These are phyloP conservation scores for Sisyra nigra DNA, from an alignment of 2,888 invertebrate genomes.

Conservation along the genomic window DNA sequence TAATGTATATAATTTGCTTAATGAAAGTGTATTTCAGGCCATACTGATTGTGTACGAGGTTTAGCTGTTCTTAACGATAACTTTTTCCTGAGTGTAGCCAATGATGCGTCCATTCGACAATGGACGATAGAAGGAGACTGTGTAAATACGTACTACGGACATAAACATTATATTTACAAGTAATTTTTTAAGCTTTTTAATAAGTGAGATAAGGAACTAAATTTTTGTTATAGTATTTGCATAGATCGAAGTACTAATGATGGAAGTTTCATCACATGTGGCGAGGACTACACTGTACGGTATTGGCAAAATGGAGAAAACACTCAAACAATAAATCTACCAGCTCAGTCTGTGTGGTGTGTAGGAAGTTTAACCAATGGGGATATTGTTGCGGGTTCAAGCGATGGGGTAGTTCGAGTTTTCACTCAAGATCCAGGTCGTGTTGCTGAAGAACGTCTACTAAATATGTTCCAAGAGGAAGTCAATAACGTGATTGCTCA, in stretches of 20 bases:
- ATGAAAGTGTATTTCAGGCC: constrained; percentile 38
- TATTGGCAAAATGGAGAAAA: constrained; percentile 58
- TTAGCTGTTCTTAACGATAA: constrained; percentile 52
- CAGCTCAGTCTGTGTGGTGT: constrained; percentile 82
- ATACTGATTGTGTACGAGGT: constrained; percentile 83
- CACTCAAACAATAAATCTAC: constrained; percentile 52
- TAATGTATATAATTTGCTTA: not conserved
- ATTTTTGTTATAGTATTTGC: constrained; percentile 30
- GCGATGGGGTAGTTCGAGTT: constrained; percentile 76
- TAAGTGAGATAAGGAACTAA: not conserved
- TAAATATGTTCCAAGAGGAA: constrained; percentile 54
- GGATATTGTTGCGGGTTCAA: constrained; percentile 78
- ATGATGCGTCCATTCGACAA: constrained; percentile 73
- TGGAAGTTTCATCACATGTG: constrained; percentile 57
- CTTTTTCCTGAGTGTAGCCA: constrained; percentile 77
- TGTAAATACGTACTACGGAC: constrained; percentile 60
- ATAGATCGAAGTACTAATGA: constrained; percentile 35
- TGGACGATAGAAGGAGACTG: constrained; percentile 76
- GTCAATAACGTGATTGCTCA: constrained; percentile 46
- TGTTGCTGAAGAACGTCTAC: constrained; percentile 44
- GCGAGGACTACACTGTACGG: constrained; percentile 77
- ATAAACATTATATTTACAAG: constrained; percentile 80
- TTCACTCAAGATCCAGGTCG: constrained; percentile 59
- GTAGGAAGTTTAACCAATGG: constrained; percentile 67
- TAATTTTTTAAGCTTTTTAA: constrained; percentile 17